These are phyloP conservation scores for Atta colombica DNA, from an alignment of 1,140 invertebrate genomes.

Conservation along the genomic window DNA sequence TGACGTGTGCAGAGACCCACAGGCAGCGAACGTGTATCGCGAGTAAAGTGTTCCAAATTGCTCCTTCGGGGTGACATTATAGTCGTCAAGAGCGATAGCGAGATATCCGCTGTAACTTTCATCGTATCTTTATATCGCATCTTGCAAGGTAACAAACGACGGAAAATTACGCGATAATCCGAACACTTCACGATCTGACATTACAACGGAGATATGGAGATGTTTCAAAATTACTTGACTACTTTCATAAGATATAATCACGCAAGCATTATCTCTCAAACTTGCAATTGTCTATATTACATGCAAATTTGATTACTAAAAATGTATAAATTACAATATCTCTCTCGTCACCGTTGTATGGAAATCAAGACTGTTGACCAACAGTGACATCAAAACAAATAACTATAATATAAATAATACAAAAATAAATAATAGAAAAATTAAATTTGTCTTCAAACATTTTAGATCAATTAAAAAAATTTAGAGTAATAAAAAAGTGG, in stretches of 20 bases:
- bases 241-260: constrained; percentile 29
- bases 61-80: constrained; percentile 72
- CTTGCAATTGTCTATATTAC: not conserved
- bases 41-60: constrained; percentile 79
- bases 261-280: not conserved
- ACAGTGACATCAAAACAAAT: not conserved
- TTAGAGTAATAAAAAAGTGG: not conserved
- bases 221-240: constrained; percentile 23
- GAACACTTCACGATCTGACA: not conserved
- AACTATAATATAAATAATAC: not conserved
- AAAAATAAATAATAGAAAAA: not conserved
- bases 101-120: constrained; percentile 40
- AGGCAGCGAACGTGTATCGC: constrained; percentile 79
- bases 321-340: not conserved
- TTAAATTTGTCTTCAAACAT: not conserved
- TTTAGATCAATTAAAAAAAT: not conserved
- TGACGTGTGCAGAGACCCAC: constrained; percentile 61
- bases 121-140: constrained; percentile 73
- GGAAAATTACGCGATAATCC: constrained; percentile 47
- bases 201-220: not conserved
- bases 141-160: constrained; percentile 37
- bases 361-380: not conserved
- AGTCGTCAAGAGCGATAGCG: constrained; percentile 22
- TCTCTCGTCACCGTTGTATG: not conserved
- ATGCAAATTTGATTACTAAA: not conserved